phyloP scores from a whole-genome alignment of 2,888 invertebrate species.

The Sminthurides aquaticus region DNA sequence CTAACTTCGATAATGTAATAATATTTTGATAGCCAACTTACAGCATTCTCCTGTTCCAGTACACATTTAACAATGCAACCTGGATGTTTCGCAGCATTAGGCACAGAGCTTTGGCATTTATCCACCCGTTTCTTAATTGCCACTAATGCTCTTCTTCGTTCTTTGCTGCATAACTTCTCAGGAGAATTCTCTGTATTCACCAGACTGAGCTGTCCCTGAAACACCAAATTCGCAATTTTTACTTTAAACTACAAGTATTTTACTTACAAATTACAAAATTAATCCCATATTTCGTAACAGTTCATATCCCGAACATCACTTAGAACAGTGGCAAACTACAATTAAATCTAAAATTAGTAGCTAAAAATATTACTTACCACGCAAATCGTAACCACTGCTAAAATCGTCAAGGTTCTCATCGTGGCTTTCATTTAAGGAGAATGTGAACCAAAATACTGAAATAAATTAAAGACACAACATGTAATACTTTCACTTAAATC shows the following conservation, averaged over 20 bases:
- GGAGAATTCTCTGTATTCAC: background rate
- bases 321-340: too few species aligned
- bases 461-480: too few species aligned
- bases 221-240: background rate
- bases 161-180: conserved; percentile 4
- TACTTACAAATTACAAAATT: background rate
- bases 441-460: too few species aligned
- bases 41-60: conserved; percentile 6
- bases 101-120: background rate
- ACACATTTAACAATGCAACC: conserved; percentile 14
- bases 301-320: too few species aligned
- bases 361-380: background rate
- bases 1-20: background rate
- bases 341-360: background rate
- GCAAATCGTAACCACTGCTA: background rate
- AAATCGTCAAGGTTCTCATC: too few species aligned
- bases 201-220: background rate
- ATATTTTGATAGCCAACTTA: background rate
- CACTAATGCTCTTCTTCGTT: conserved; percentile 8
- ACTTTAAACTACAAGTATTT: background rate
- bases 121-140: conserved; percentile 6
- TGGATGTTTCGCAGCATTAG: too few species aligned
- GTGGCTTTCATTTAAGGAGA: too few species aligned
- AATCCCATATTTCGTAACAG: too few species aligned
- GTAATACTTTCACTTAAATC: too few species aligned